Base-by-base conservation (phyloP, 2,113 vertebrate genomes). In the Catharus bicknelli region DNA sequence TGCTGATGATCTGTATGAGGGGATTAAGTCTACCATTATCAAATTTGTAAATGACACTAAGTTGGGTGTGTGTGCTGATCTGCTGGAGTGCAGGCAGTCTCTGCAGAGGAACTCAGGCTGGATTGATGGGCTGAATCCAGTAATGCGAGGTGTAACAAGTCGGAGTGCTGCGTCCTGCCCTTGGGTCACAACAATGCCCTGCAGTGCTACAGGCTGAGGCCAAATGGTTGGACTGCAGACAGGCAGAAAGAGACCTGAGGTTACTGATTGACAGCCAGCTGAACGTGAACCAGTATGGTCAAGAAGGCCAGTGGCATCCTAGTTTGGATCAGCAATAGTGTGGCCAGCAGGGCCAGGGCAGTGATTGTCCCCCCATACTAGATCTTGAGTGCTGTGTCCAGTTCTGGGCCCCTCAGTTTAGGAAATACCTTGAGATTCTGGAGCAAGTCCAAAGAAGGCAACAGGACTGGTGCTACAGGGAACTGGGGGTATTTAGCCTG, bases 401-500 rank as follows among this genome's bases (percentile, higher is more conserved):
- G 15, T 81, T 50, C 27, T 66, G 26, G 29, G 30, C 6, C 23
- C 9, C 18, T 68, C 23, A 7, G 5, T n/a, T 27, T 5, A 40
- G 11, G 29, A 69, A 23, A 4, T 9, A 34, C 2, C 2, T 23
- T 51, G 54, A 59, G 30, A 8, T 51, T 10, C 54, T 69, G 55
- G 45, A 50, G 15, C 0, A 10, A 42, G 25, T 51, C 11, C 19
- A 23, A 4, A 18, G 23, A 42, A 42, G 15, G 34, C 34, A 69
- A 0, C 7, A 18, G 30, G 10, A 5, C 36, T 59, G 30, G 13
- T 11, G 45, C 38, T 53, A 0, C 16, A 14, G 2, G 45, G 36
- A 61, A 11, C 16, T 61, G 45, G 10, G 2, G 2, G 3, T 62
- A 10, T 62, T 62, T 2, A 26, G 1, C 21, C 21, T 62, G 26